A percentile compares a stretch with the other conserved stretches of the same genome.
Conservation (phyloP, 1,140 invertebrate species). For the Drosophila arawakana region DNA sequence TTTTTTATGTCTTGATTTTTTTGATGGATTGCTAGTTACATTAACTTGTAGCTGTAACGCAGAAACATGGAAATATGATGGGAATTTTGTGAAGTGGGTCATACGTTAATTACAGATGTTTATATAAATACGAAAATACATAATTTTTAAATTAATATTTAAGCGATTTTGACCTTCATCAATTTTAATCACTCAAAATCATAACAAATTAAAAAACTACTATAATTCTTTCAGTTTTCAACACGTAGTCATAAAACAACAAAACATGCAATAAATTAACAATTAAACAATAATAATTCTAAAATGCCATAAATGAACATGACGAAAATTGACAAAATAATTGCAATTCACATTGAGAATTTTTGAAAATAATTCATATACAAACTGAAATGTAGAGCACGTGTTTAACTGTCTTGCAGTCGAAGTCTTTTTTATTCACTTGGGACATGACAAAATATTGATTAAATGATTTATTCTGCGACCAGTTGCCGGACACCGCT, state of each 20-base stretch:
- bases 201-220: slow-evolving; percentile 10
- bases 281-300: slow-evolving; percentile 79
- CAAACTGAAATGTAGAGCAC: slow-evolving; percentile 66
- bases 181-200: background rate
- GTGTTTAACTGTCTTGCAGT: slow-evolving; percentile 66
- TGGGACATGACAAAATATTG: slow-evolving; percentile 77
- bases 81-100: too few relatives aligned
- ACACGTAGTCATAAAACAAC: slow-evolving; percentile 53
- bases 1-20: background rate
- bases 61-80: background rate
- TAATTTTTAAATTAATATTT: background rate
- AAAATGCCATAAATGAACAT: slow-evolving; percentile 44
- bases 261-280: slow-evolving; percentile 69
- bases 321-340: slow-evolving; percentile 69
- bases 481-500: slow-evolving; percentile 53
- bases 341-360: slow-evolving; percentile 54
- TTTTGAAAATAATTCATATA: slow-evolving; percentile 27
- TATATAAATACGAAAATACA: background rate
- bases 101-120: background rate
- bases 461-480: slow-evolving; percentile 75
- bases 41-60: background rate
- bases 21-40: slow-evolving; percentile 21
- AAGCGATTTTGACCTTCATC: slow-evolving; percentile 29
- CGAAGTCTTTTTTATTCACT: slow-evolving; percentile 38
- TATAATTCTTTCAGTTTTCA: slow-evolving; percentile 40